Conservation (phyloP, 2,888 invertebrate genomes). For the Megalurothrips usitatus region DNA sequence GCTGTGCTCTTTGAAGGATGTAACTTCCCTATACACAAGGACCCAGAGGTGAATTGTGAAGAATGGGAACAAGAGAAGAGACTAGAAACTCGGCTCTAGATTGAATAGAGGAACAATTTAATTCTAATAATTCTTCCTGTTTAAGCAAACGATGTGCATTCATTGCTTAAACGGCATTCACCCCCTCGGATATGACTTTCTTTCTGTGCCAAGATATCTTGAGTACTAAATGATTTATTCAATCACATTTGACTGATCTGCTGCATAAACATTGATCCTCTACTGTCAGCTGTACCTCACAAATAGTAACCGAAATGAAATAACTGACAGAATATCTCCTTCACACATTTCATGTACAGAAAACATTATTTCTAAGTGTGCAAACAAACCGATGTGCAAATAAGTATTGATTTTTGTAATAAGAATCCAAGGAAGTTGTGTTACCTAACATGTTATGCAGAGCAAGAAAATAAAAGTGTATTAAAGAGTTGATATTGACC, state of each 20-base stretch:
- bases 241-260: background rate
- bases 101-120: too few relatives aligned
- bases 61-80: too few relatives aligned
- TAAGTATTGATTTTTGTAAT: background rate
- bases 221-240: background rate
- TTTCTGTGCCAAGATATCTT: slow-evolving; percentile 2
- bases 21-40: too few relatives aligned
- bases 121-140: too few relatives aligned
- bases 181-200: background rate
- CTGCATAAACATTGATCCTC: background rate
- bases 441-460: background rate
- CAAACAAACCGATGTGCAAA: background rate
- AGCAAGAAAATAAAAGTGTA: background rate
- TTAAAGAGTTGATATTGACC: background rate
- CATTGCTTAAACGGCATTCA: too few relatives aligned
- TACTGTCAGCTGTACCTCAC: background rate
- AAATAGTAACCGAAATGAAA: background rate
- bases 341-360: background rate
- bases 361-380: background rate
- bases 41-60: too few relatives aligned
- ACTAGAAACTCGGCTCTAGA: too few relatives aligned
- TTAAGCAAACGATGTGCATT: too few relatives aligned
- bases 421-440: background rate
- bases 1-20: too few relatives aligned
- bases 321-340: background rate